Conservation (phyloP, 30 jellyfish, hydroid and myxozoan genomes). For the Pseudorhiza aurosa region DNA sequence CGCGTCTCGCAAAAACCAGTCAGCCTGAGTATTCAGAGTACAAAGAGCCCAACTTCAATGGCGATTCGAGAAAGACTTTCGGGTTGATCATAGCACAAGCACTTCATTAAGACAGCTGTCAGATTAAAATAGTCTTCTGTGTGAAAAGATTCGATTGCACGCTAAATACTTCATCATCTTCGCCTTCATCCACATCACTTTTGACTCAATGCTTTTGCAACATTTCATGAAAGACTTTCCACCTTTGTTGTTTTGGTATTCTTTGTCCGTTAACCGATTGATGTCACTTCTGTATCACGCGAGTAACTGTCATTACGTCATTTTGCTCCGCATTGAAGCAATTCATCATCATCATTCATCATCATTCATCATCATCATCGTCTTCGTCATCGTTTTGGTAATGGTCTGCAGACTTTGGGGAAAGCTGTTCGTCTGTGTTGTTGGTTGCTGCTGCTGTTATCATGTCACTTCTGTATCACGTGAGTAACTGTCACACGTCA, state of each 20-base stretch:
- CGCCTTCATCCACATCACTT: background rate
- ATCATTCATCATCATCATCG: background rate
- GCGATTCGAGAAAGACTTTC: too few species aligned
- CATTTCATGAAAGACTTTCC: background rate
- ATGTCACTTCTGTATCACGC: background rate
- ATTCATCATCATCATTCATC: background rate
- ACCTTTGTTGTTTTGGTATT: background rate
- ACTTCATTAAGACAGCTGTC: too few species aligned
- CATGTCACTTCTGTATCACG: background rate
- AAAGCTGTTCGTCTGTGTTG: background rate
- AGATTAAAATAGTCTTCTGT: too few species aligned
- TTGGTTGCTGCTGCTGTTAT: background rate
- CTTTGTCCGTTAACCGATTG: background rate
- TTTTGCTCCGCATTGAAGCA: background rate
- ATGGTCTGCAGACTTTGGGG: background rate
- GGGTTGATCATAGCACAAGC: too few species aligned
- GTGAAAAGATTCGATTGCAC: too few species aligned
- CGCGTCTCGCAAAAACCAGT: too few species aligned
- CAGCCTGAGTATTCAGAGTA: too few species aligned
- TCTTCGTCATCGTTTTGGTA: background rate
- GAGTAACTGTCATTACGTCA: background rate
- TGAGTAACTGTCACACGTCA: background rate
- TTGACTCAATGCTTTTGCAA: background rate
- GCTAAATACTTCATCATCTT: slow-evolving; percentile 5
- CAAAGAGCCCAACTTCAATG: too few species aligned